Conservation (phyloP, 2,113 vertebrate genomes). For the Cololabis saira region DNA sequence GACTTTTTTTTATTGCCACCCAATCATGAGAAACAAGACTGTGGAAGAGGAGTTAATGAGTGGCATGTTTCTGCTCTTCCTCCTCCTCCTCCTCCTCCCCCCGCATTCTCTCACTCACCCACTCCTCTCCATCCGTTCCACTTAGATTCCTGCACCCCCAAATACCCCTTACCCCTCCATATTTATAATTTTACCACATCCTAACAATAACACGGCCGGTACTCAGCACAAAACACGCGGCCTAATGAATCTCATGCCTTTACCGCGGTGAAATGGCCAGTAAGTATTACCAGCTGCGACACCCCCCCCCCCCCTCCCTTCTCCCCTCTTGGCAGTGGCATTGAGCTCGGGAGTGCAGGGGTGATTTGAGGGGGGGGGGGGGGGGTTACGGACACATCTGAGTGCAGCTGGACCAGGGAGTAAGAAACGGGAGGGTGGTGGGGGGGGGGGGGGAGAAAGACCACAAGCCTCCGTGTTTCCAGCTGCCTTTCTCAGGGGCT, state of each 20-base stretch:
- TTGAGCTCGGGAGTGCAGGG: slow-evolving; percentile 55
- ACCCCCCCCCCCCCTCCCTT: slow-evolving; percentile 86
- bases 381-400: slow-evolving; percentile 88
- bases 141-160: slow-evolving; percentile 73
- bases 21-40: slow-evolving; percentile 89
- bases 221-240: slow-evolving; percentile 94
- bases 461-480: slow-evolving; percentile 91
- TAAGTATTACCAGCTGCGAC: slow-evolving; percentile 99
- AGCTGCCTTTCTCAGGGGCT: slow-evolving; percentile 92
- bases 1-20: slow-evolving; percentile 81
- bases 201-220: slow-evolving; percentile 99
- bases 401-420: slow-evolving; percentile 90
- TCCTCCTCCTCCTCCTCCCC: slow-evolving; percentile 17
- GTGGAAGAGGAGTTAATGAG: slow-evolving; percentile 91
- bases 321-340: slow-evolving; percentile 88
- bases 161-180: slow-evolving; percentile 82
- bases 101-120: not conserved
- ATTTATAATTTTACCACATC: slow-evolving; percentile 99
- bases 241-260: slow-evolving; percentile 99
- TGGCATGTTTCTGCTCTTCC: slow-evolving; percentile 86
- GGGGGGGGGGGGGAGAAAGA: slow-evolving; percentile 66
- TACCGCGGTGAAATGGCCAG: slow-evolving; percentile 89
- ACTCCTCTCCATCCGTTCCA: slow-evolving; percentile 60
- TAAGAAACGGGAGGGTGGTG: slow-evolving; percentile 15
- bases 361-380: slow-evolving; percentile 34